Percentiles rank a stretch among this genome's conserved stretches.
phyloP scores from a whole-genome alignment of 1,140 invertebrate species.

The Contarinia nasturtii region DNA sequence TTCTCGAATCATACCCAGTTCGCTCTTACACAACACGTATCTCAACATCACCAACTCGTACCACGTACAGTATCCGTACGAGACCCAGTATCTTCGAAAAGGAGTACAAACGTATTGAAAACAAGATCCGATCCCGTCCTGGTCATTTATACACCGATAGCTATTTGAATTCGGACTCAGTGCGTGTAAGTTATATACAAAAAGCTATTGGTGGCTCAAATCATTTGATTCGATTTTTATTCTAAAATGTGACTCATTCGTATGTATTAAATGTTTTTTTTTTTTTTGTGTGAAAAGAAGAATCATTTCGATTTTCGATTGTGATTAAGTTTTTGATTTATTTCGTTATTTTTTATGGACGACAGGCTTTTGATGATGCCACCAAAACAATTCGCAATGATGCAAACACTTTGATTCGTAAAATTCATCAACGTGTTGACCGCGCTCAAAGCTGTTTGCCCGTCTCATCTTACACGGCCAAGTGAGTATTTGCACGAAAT shows the following conservation, averaged over 20 bases:
- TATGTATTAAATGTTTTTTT: not conserved
- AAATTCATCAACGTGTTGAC: constrained; percentile 50
- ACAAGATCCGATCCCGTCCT: constrained; percentile 38
- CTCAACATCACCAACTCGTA: constrained; percentile 6
- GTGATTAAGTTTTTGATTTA: not conserved
- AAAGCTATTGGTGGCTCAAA: too few relatives aligned
- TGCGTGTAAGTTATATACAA: too few relatives aligned
- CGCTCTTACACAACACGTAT: not conserved
- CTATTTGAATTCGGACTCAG: constrained; percentile 50
- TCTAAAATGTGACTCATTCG: not conserved
- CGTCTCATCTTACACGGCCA: constrained; percentile 5
- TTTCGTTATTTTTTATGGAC: too few relatives aligned
- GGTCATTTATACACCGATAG: constrained; percentile 46
- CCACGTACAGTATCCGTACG: constrained; percentile 30
- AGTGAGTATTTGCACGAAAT: not conserved
- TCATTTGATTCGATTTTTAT: not conserved
- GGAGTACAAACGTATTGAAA: constrained; percentile 50
- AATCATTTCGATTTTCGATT: not conserved
- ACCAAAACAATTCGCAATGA: constrained; percentile 53
- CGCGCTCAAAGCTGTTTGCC: constrained; percentile 36
- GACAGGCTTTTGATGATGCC: constrained; percentile 63
- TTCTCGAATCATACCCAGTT: too few relatives aligned
- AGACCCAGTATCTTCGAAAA: constrained; percentile 47
- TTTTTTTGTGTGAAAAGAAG: too few relatives aligned
- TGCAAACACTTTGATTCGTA: constrained; percentile 48